These are phyloP conservation scores for Atherix ibis DNA, from an alignment of 2,888 invertebrate genomes.

Conservation along the genomic window DNA sequence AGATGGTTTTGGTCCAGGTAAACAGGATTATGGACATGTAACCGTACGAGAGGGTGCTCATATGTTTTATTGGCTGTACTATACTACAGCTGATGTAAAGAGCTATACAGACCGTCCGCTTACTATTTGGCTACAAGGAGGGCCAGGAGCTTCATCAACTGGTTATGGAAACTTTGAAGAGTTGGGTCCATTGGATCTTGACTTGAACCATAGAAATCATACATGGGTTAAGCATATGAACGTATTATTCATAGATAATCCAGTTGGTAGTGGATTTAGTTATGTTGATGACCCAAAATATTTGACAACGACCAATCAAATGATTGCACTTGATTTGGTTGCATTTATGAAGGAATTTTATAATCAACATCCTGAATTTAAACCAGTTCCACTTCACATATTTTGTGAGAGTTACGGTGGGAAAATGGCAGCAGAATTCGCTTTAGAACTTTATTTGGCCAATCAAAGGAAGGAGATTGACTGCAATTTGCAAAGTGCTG, in stretches of 20 bases:
- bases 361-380: constrained; percentile 48
- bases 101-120: constrained; percentile 52
- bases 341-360: constrained; percentile 55
- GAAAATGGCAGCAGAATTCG: constrained; percentile 82
- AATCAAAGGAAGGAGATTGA: constrained; percentile 42
- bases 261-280: constrained; percentile 78
- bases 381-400: constrained; percentile 60
- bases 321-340: constrained; percentile 63
- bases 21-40: constrained; percentile 60
- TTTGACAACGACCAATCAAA: constrained; percentile 40
- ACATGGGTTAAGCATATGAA: constrained; percentile 71
- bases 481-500: constrained; percentile 61
- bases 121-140: constrained; percentile 81
- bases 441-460: constrained; percentile 40
- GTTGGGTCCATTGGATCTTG: constrained; percentile 54
- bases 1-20: constrained; percentile 40
- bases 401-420: constrained; percentile 86
- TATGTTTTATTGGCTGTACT: constrained; percentile 81
- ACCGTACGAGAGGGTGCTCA: constrained; percentile 56
- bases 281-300: constrained; percentile 44
- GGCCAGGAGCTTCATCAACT: constrained; percentile 65
- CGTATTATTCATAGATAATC: constrained; percentile 77
- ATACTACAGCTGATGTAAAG: constrained; percentile 45
- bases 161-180: constrained; percentile 80
- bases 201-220: constrained; percentile 49